Evolutionary conservation across 2,888 invertebrate species (phyloP).

Genomic region (Andrena hattorfiana): DNA sequence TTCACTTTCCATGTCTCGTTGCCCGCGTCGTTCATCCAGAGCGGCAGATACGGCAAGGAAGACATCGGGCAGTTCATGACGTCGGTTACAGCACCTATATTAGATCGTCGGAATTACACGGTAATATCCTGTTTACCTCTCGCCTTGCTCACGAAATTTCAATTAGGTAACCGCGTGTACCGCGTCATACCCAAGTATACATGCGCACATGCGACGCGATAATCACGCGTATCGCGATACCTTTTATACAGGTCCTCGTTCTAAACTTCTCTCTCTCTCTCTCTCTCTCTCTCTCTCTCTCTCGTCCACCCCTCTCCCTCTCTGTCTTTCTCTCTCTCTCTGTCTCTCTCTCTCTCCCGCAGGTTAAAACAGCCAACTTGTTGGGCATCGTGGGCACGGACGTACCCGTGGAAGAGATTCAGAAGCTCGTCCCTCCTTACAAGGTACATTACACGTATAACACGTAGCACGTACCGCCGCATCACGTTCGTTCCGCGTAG

Average conservation of each 20-base stretch:
- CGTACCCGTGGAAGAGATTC: conserved; percentile 97
- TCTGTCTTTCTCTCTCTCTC: not conserved
- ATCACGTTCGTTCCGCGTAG: too few species aligned
- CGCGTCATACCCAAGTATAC: too few species aligned
- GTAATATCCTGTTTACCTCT: conserved; percentile 83
- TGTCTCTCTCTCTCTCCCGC: conserved; percentile 49
- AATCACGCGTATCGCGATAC: not conserved
- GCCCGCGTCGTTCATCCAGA: conserved; percentile 84
- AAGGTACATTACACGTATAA: conserved; percentile 87
- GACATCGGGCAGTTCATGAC: conserved; percentile 94
- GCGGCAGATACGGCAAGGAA: conserved; percentile 89
- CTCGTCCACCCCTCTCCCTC: too few species aligned
- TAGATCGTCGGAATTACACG: conserved; percentile 96
- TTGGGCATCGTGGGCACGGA: conserved; percentile 99
- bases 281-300: not conserved
- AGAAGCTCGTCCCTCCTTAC: conserved; percentile 97
- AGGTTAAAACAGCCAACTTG: conserved; percentile 95
- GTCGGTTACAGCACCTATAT: conserved; percentile 97
- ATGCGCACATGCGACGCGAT: too few species aligned
- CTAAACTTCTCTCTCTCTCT: not conserved
- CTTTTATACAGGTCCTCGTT: not conserved
- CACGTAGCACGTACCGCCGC: too few species aligned
- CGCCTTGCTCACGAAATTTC: not conserved
- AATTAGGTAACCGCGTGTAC: too few species aligned
- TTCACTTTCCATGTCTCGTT: conserved; percentile 68